Base-by-base conservation (phyloP, 2,797 vertebrate species). In the Morus bassanus region DNA sequence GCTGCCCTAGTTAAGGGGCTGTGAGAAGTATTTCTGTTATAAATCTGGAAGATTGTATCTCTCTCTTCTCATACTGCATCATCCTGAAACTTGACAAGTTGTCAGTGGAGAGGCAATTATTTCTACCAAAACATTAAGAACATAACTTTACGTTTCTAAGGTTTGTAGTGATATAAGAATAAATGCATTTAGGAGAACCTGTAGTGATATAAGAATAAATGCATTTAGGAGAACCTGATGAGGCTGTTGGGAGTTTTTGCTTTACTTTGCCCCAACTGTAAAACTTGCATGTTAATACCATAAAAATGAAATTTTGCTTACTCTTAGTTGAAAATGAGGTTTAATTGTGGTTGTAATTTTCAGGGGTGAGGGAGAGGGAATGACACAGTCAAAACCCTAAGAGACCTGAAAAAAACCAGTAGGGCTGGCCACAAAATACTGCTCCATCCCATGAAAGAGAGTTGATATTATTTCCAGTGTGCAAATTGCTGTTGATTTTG, bases 91-190 rank as follows among this genome's bases (percentile, higher is more conserved):
- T 68, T 94, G 93, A 88, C 84, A 93, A 87, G 85, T 91, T 97
- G 91, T 94, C 96, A 95, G 70, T 54, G 51, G 53, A 85, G 91
- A 97, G 76, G 81, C 91, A 95, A 94, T 95, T 97, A 97, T 95
- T 94, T 96, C 74, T 88, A 61, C 81, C 33, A 56, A 89, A 85
- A 94, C 61, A 85, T 74, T 76, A 91, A 76, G 74, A 95, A 64
- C 10, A 64, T 86, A 76, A 80, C 12, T 45, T 89, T 85, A 33
- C 1, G 28, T 86, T 89, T 94, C 18, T 69, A 57, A 94, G 14
- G 6, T 65, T 48, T 30, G 8, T 43, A 72, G 53, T 54, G 51
- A 16, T 19, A 37, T 56, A 19, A 70, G 69, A 69, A 75, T 64
- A 37, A 11, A 60, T 45, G 25, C n/a, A 60, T 85, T 84, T 84